phyloP scores from a whole-genome alignment of 2,113 vertebrate genomes.

The Alethe diademata region DNA sequence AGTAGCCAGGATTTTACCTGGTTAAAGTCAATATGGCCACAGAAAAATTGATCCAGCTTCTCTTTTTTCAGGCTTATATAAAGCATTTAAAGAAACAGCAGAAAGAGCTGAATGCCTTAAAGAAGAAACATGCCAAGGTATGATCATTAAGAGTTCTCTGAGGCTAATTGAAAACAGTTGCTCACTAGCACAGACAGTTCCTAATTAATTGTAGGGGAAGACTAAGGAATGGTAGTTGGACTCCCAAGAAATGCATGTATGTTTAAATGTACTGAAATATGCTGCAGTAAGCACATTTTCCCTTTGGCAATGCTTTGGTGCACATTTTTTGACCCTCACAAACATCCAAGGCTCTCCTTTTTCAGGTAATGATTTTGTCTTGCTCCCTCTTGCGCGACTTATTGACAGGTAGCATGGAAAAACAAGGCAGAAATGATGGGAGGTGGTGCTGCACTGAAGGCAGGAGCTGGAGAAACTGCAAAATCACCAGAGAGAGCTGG shows the following conservation, averaged over 20 bases:
- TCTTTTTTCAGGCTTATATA: constrained; percentile 84
- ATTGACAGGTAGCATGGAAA: neutral
- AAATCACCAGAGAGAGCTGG: neutral
- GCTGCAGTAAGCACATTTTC: neutral
- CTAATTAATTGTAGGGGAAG: neutral
- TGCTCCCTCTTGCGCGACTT: neutral
- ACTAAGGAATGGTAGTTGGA: neutral
- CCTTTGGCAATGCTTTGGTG: neutral
- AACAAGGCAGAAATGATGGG: neutral
- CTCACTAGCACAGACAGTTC: neutral
- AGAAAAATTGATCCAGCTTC: neutral
- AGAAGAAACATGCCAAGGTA: constrained; percentile 98
- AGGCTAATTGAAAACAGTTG: neutral
- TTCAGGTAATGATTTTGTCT: neutral
- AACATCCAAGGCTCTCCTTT: neutral
- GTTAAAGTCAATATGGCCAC: neutral
- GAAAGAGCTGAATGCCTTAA: constrained; percentile 91
- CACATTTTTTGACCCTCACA: neutral
- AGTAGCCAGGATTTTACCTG: neutral
- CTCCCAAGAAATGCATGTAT: neutral
- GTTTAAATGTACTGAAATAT: neutral
- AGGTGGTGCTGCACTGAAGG: neutral
- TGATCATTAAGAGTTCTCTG: neutral
- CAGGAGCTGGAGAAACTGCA: neutral
- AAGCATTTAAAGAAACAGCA: constrained; percentile 97